Evolutionary conservation across 2,888 invertebrate species (phyloP), one percentile per base, ranked within the genome.

Genomic region (Orthosia gothica): DNA sequence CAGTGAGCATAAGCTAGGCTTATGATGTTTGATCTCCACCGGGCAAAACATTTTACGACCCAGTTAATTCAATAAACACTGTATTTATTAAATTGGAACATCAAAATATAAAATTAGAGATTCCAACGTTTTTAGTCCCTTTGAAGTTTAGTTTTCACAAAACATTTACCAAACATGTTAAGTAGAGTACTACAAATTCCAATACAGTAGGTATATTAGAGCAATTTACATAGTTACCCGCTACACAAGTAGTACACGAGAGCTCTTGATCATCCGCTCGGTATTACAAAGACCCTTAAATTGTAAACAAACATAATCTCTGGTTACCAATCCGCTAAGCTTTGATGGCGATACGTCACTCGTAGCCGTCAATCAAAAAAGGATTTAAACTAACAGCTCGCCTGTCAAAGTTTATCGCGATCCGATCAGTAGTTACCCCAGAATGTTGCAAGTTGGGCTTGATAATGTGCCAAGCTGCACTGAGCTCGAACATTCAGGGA

Each of bases 391-490:
- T 74, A 71, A 75, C 65, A 70, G 62, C 63, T 76, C 68, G 58
- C 62, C 57, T 78, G 67, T 84, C 82, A 86, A 84, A 80, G 78
- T 74, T 80, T 78, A 75, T 79, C 74, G 70, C 52, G 54, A 83
- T 79, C 61, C 57, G 70, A 85, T 76, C 79, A 61, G 78, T 64
- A 70, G 70, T 73, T 81, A 49, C n/a, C 32, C 1, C 18, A 67
- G 64, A 75, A 67, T 74, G 55, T 63, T 61, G 58, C 65, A 74
- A 76, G 68, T 74, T 71, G 0, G 12, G 40, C 58, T 45, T 72
- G 67, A 70, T 69, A 67, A 63, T 70, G 20, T 23, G 52, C 26
- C 55, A 64, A 75, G n/a, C 67, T 77, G 69, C 66, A 55, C 47
- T 26, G 26, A 40, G 47, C 23, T 52, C 49, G 2, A 55, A 69